Conservation (phyloP, 2,113 vertebrate species). For the Hyperoodon ampullatus region DNA sequence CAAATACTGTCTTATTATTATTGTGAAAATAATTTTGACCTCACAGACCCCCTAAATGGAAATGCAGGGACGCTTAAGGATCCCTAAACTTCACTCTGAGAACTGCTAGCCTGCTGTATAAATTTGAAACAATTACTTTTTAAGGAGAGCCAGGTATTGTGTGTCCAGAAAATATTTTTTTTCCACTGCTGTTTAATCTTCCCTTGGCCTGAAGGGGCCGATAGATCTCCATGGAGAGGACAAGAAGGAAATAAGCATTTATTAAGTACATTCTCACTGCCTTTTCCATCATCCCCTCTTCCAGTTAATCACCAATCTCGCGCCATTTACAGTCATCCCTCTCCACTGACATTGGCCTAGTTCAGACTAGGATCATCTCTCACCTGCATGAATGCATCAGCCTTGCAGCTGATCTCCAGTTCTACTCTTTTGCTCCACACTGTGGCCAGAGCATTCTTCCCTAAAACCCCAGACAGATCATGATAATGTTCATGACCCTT, state of each 20-base stretch:
- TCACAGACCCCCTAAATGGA: neutral
- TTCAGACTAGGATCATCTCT: neutral
- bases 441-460: neutral
- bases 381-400: neutral
- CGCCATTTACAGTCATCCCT: neutral
- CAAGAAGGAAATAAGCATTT: neutral
- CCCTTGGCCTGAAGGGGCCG: neutral
- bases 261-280: neutral
- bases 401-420: neutral
- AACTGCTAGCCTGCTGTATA: neutral
- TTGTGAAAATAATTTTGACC: constrained; percentile 15
- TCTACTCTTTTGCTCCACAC: neutral
- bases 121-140: neutral
- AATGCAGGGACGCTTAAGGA: neutral
- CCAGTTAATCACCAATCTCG: neutral
- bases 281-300: neutral
- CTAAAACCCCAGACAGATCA: neutral
- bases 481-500: neutral
- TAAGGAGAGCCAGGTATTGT: neutral
- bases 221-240: neutral
- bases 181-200: neutral
- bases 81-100: neutral
- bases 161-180: constrained; percentile 8
- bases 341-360: neutral
- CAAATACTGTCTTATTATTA: neutral